Evolutionary conservation across 2,888 invertebrate species (phyloP).

Genomic region (Harpalus rufipes): DNA sequence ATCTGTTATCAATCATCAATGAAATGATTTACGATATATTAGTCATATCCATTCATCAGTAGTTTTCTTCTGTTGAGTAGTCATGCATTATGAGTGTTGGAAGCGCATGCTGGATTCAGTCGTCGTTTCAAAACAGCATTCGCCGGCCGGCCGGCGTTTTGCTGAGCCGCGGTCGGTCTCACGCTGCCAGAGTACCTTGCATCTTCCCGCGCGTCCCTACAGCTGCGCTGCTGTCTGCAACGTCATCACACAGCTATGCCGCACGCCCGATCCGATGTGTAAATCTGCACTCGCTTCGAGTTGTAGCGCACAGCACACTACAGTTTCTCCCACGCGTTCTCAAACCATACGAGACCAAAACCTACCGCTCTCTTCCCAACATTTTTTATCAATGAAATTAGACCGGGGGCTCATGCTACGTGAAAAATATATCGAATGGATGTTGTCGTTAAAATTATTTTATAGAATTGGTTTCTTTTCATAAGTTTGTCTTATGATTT

Average conservation of each 20-base stretch:
- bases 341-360: neutral
- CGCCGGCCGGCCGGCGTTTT: constrained; percentile 51
- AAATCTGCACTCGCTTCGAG: constrained; percentile 56
- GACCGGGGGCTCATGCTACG: no score
- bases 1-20: constrained; percentile 12
- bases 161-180: neutral
- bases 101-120: neutral
- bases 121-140: constrained; percentile 26
- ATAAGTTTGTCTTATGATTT: no score
- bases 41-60: neutral
- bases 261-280: constrained; percentile 35
- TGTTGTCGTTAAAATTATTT: no score
- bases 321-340: constrained; percentile 61
- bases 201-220: neutral
- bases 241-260: constrained; percentile 65
- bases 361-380: neutral
- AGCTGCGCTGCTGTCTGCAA: constrained; percentile 19
- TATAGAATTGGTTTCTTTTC: no score
- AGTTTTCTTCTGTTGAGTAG: neutral
- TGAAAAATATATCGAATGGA: no score
- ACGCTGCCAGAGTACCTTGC: constrained; percentile 26
- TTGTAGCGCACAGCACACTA: constrained; percentile 18
- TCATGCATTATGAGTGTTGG: neutral
- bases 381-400: constrained; percentile 54
- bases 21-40: constrained; percentile 31